phyloP scores from a whole-genome alignment of 2,113 vertebrate genomes.

The Azemiops feae region DNA sequence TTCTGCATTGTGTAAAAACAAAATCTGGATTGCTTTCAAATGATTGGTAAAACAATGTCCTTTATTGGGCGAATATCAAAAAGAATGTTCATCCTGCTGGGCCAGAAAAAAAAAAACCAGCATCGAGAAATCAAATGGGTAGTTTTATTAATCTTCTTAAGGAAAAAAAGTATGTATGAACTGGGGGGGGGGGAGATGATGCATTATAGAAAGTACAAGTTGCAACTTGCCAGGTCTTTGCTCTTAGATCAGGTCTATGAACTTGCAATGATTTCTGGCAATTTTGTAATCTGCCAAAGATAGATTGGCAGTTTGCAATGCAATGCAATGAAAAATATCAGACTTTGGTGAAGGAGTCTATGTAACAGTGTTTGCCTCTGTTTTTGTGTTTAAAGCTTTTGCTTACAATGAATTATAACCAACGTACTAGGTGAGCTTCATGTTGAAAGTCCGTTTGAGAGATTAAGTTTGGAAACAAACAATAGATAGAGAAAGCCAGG shows the following conservation, averaged over 20 bases:
- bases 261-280: not conserved
- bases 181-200: conserved; percentile 5
- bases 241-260: conserved; percentile 47
- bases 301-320: too few species aligned
- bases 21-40: conserved; percentile 60
- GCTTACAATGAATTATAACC: conserved; percentile 19
- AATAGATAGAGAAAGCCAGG: not conserved
- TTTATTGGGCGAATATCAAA: conserved; percentile 64
- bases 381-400: not conserved
- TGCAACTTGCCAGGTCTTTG: conserved; percentile 35
- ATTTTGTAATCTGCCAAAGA: not conserved
- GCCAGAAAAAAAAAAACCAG: conserved; percentile 49
- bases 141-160: conserved; percentile 58
- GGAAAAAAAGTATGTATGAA: conserved; percentile 47
- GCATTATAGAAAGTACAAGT: conserved; percentile 11
- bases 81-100: conserved; percentile 31
- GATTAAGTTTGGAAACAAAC: not conserved
- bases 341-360: not conserved
- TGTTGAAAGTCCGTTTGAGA: not conserved
- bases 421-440: not conserved
- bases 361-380: not conserved
- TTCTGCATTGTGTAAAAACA: conserved; percentile 51
- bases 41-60: conserved; percentile 56
- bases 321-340: not conserved
- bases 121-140: conserved; percentile 63